Evolutionary conservation across 2,888 invertebrate species (phyloP), one percentile per base, ranked within the genome.

Genomic region (Amphipoea lucens): DNA sequence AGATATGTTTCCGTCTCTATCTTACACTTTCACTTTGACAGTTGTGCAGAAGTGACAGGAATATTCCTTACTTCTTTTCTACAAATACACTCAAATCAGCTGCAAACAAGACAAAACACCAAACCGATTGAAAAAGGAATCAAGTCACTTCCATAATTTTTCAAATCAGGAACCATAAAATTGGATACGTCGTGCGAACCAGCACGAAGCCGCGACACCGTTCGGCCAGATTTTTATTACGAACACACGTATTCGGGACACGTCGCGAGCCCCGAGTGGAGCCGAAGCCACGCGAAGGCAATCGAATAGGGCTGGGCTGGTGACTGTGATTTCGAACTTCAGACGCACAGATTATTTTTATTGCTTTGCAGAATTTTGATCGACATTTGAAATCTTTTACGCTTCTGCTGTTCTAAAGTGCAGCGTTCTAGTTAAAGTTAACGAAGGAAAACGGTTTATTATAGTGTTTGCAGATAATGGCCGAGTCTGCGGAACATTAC

Each of bases 211-310:
- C 88, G 85, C 90, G 90, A 87, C 89, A 88, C 85, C 81, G 78
- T 85, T 88, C 83, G 90, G 83, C 89, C 91, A 89, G 92, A 91
- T 91, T 91, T 91, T 92, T 92, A 92, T 92, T 91, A 91, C 90
- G 84, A 89, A 85, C 81, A 74, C 79, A 78, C 82, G 89, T 87
- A 93, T 92, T 92, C 92, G 80, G 86, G 81, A 90, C 92, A 92
- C 92, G 92, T 93, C 89, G 86, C 86, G 89, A 73, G 48, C 86
- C 89, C 90, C 91, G 92, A 92, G 87, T 89, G 85, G 70, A 81
- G 79, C 81, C 85, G 85, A 87, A 78, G 81, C 75, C 76, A 76
- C 63, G 78, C 79, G 79, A 78, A 73, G 73, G 83, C 87, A 84
- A 84, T 79, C 85, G 79, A 77, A 75, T 51, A 87, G 84, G 88